Conservation (phyloP, 2,797 vertebrate genomes). For the Chrosomus eos region DNA sequence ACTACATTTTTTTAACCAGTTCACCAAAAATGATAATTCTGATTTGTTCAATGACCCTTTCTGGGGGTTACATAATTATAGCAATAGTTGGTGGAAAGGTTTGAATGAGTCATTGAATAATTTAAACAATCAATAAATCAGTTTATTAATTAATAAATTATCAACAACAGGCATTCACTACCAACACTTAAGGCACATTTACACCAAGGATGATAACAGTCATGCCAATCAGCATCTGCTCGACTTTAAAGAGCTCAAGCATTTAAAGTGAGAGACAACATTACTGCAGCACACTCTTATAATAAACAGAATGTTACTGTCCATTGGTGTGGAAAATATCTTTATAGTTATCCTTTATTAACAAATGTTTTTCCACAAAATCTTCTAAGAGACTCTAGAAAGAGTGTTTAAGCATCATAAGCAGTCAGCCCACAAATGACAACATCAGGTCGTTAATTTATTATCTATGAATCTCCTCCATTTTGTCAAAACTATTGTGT, state of each 20-base stretch:
- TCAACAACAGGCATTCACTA: neutral
- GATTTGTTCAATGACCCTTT: neutral
- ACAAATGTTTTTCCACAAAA: neutral
- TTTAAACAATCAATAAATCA: neutral
- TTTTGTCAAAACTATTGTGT: neutral
- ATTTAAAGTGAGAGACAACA: neutral
- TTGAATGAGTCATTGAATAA: neutral
- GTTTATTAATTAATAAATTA: neutral
- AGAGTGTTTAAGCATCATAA: neutral
- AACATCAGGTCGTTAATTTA: neutral
- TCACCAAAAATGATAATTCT: neutral
- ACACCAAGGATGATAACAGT: neutral
- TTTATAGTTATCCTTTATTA: constrained; percentile 3
- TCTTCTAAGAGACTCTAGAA: neutral
- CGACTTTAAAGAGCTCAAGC: neutral
- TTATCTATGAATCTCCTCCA: neutral
- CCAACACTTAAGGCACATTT: neutral
- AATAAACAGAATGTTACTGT: neutral
- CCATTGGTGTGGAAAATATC: neutral
- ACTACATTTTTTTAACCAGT: neutral
- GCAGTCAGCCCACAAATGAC: neutral
- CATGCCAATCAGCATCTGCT: neutral
- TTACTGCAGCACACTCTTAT: neutral
- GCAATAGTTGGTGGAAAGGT: neutral
- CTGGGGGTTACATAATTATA: neutral